phyloP scores from a whole-genome alignment of 1,140 invertebrate species.

The Capitella teleta region DNA sequence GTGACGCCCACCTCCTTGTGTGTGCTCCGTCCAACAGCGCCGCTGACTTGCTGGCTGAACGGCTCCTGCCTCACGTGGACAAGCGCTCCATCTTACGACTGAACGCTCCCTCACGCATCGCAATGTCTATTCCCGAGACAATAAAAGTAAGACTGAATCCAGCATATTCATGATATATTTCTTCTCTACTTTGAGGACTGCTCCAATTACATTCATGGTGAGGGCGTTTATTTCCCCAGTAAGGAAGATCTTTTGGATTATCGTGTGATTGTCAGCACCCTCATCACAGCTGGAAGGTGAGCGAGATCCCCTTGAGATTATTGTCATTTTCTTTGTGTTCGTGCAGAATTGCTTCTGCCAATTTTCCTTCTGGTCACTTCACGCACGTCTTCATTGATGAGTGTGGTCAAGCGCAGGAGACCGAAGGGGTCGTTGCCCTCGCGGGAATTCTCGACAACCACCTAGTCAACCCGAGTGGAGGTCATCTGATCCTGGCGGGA shows the following conservation, averaged over 20 bases:
- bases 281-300: slow-evolving; percentile 28
- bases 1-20: slow-evolving; percentile 57
- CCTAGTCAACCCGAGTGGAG: slow-evolving; percentile 6
- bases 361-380: slow-evolving; percentile 62
- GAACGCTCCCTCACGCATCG: slow-evolving; percentile 23
- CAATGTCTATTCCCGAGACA: slow-evolving; percentile 16
- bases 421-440: slow-evolving; percentile 49
- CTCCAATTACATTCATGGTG: slow-evolving; percentile 15
- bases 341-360: not conserved
- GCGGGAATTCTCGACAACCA: slow-evolving; percentile 22
- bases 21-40: slow-evolving; percentile 79
- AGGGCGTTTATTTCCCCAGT: slow-evolving; percentile 18
- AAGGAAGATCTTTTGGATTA: slow-evolving; percentile 19
- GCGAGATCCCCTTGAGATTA: not conserved
- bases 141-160: slow-evolving; percentile 17
- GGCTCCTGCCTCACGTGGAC: slow-evolving; percentile 16
- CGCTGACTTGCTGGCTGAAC: slow-evolving; percentile 53
- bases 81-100: slow-evolving; percentile 20
- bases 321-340: not conserved
- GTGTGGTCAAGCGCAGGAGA: slow-evolving; percentile 76
- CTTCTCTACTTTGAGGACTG: not conserved
- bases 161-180: slow-evolving; percentile 3
- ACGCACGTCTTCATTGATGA: slow-evolving; percentile 82
- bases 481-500: slow-evolving; percentile 67
- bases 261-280: slow-evolving; percentile 23